A percentile compares a stretch with the other conserved stretches of the same genome.
These are phyloP conservation scores for Pangasius sanitwongsei DNA, from an alignment of 2,797 vertebrate genomes.

Conservation along the genomic window DNA sequence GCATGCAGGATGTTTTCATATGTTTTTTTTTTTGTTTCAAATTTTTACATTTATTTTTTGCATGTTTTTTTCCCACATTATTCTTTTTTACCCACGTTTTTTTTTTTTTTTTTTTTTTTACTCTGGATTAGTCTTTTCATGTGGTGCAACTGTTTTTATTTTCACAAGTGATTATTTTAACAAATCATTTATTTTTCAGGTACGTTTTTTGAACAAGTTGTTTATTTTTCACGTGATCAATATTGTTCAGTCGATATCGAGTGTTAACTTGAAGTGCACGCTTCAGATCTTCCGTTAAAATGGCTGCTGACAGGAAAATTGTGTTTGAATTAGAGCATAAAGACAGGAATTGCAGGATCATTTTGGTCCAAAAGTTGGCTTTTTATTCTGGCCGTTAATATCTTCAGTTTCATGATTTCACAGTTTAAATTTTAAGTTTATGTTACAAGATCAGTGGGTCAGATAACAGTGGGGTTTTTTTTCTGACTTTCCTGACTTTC, in stretches of 20 bases:
- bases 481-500: too few relatives aligned
- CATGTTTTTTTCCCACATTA: too few relatives aligned
- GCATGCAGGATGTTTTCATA: neutral
- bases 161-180: neutral
- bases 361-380: neutral
- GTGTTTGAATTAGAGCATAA: neutral
- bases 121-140: too few relatives aligned
- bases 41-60: too few relatives aligned
- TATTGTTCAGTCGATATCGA: too few relatives aligned
- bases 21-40: too few relatives aligned
- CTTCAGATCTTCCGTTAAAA: neutral
- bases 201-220: neutral
- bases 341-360: neutral
- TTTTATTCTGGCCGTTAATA: neutral
- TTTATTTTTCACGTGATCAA: too few relatives aligned
- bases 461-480: neutral
- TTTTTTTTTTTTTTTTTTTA: too few relatives aligned
- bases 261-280: too few relatives aligned
- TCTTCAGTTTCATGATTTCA: neutral
- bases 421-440: neutral
- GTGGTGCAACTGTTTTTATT: neutral
- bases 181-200: neutral
- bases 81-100: too few relatives aligned
- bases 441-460: neutral
- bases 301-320: neutral